Base-by-base conservation (phyloP, 2,888 invertebrate genomes). In the Lithosia quadra region DNA sequence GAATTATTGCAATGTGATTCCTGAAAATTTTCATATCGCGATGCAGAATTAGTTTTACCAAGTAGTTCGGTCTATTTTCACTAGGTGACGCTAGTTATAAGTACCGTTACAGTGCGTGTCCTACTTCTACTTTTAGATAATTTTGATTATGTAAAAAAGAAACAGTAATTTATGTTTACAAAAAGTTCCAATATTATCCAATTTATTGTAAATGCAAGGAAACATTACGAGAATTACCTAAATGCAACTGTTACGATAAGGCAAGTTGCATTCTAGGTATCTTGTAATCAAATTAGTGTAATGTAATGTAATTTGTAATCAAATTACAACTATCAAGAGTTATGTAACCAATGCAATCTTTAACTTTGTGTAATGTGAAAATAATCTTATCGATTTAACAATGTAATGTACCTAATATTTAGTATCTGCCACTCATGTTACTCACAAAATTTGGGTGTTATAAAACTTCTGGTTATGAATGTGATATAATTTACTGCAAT, bases 251-350 rank as follows among this genome's bases (percentile, higher is more conserved):
- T n/a, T 49, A 2, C n/a, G 49, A 49, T 49, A 49, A 49, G 8
- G 10, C 8, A 7, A 2, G 49, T 88, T 86, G 84, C 87, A 85
- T 73, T 74, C 75, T 69, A 80, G n/a, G 49, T 84, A 86, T 85
- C 85, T 79, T 88, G 86, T 89, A 88, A 89, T 89, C 85, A 74
- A 82, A 68, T 59, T 58, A 36, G 18, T 63, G 68, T 75, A 80
- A 68, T 70, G 67, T 70, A 65, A 79, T 70, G 64, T 67, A 74
- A 67, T 71, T 22, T 68, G 63, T 71, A 78, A 80, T 75, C 73
- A 69, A 75, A 67, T 72, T 68, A 67, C 55, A 24, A n/a, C 68
- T 72, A 80, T 80, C 75, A 34, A 49, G 10, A 3, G 33, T 79
- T 72, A 58, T 57, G 64, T 62, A 73, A 73, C 28, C 15, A 24